Conservation (phyloP, 2,797 vertebrate genomes). For the Sebastes oblongus region DNA sequence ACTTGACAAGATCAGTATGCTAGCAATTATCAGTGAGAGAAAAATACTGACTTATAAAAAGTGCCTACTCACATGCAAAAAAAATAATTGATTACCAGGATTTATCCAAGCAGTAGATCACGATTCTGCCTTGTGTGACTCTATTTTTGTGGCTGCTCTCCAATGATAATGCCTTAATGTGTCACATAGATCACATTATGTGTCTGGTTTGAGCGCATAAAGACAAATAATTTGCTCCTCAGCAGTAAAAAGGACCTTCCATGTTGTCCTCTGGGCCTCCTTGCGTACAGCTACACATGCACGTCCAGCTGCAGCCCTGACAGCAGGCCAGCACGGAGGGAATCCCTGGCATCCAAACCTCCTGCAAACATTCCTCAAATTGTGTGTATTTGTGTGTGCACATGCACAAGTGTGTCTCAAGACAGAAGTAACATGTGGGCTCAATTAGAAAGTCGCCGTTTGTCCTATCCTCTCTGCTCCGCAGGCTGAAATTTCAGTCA, state of each 20-base stretch:
- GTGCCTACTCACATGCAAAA: background rate
- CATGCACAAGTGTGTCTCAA: slow-evolving; percentile 44
- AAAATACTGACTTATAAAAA: background rate
- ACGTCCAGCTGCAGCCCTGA: slow-evolving; percentile 70
- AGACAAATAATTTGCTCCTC: slow-evolving; percentile 28
- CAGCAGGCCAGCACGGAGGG: slow-evolving; percentile 63
- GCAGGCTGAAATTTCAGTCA: slow-evolving; percentile 44
- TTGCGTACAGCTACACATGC: slow-evolving; percentile 35
- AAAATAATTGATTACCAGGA: background rate
- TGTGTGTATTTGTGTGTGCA: slow-evolving; percentile 49
- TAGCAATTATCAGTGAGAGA: slow-evolving; percentile 22
- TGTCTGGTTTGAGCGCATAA: slow-evolving; percentile 13
- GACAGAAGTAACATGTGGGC: slow-evolving; percentile 60
- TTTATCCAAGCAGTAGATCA: background rate
- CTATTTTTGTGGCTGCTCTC: slow-evolving; percentile 3
- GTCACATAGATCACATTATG: slow-evolving; percentile 3
- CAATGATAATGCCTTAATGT: slow-evolving; percentile 1
- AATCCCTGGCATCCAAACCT: slow-evolving; percentile 77
- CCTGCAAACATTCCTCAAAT: slow-evolving; percentile 68
- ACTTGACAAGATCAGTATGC: slow-evolving; percentile 12
- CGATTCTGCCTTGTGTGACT: background rate
- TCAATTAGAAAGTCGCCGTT: slow-evolving; percentile 59
- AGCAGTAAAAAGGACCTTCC: slow-evolving; percentile 28
- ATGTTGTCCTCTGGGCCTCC: slow-evolving; percentile 39
- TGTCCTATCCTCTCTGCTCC: slow-evolving; percentile 39